Evolutionary conservation across 1,140 invertebrate species (phyloP).

Genomic region (Cyclargus thomasi): DNA sequence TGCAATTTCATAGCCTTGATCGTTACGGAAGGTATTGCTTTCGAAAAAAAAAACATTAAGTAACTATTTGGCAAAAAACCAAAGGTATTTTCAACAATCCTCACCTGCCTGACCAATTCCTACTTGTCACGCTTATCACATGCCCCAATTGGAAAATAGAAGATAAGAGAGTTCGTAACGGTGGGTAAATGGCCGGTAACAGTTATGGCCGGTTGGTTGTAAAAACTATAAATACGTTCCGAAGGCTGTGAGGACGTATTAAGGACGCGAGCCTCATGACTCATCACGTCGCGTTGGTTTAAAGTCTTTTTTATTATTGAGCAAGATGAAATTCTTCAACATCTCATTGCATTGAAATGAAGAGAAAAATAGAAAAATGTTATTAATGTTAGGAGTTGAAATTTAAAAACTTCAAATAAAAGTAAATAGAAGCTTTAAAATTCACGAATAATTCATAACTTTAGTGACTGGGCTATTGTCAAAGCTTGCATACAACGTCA

Average conservation of each 20-base stretch:
- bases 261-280: slow-evolving; percentile 5
- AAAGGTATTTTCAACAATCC: neutral
- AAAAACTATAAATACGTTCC: slow-evolving; percentile 13
- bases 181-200: neutral
- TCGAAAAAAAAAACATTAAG: neutral
- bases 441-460: no score
- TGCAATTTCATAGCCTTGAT: no score
- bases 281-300: neutral
- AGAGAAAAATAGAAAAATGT: no score
- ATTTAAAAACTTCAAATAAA: no score
- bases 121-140: slow-evolving; percentile 6
- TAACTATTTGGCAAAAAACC: neutral
- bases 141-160: slow-evolving; percentile 1
- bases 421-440: no score
- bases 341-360: neutral
- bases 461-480: no score
- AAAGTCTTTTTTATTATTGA: neutral
- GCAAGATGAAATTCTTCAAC: neutral
- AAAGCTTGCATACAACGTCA: no score
- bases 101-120: neutral
- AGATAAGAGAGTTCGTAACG: slow-evolving; percentile 8
- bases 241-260: slow-evolving; percentile 7
- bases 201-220: neutral
- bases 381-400: no score
- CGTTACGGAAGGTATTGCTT: no score